A percentile compares a stretch with the other conserved stretches of the same genome.
Conservation (phyloP, 2,113 vertebrate species). For the Tiliqua scincoides region DNA sequence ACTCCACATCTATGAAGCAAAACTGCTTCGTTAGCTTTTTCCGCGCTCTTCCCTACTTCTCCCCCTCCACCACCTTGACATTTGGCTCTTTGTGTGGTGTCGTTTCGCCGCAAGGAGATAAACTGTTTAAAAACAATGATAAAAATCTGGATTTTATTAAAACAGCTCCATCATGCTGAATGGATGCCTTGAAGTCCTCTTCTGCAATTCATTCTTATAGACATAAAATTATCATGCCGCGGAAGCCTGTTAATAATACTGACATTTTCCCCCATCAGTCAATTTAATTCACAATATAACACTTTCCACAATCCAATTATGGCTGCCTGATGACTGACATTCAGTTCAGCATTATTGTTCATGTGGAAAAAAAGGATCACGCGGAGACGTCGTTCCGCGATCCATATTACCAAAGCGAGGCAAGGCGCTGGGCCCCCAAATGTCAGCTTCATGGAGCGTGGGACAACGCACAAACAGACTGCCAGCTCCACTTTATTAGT, state of each 20-base stretch:
- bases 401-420: too few relatives aligned
- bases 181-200: conserved; percentile 54
- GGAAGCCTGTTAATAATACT: conserved; percentile 67
- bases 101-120: conserved; percentile 39
- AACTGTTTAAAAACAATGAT: conserved; percentile 60
- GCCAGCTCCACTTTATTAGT: not conserved
- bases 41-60: not conserved
- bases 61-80: too few relatives aligned
- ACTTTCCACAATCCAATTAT: conserved; percentile 64
- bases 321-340: conserved; percentile 62
- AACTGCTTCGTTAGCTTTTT: not conserved
- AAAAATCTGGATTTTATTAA: conserved; percentile 57
- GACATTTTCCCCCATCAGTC: conserved; percentile 72
- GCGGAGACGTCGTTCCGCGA: not conserved
- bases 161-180: conserved; percentile 55
- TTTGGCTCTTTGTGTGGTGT: conserved; percentile 27
- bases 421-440: not conserved
- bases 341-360: conserved; percentile 9
- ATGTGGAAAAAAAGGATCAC: conserved; percentile 39
- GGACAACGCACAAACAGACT: not conserved
- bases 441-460: fast-evolving
- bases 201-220: conserved; percentile 61
- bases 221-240: conserved; percentile 65
- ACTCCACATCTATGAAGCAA: not conserved
- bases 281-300: conserved; percentile 67